These are phyloP conservation scores for Gisinianus flammeolus DNA, from an alignment of 2,888 invertebrate genomes.

Conservation along the genomic window DNA sequence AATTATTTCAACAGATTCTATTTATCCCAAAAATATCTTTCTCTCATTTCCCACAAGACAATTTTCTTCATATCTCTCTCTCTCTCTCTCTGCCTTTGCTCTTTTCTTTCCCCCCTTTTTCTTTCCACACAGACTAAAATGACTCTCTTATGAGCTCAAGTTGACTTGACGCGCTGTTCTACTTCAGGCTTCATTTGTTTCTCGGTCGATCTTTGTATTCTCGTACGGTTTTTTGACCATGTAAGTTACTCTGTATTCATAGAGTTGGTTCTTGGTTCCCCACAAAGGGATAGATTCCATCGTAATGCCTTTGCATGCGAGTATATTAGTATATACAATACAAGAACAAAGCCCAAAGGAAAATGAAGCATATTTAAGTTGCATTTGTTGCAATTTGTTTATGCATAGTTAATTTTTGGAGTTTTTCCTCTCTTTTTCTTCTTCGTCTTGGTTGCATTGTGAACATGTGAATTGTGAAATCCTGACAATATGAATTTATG, in stretches of 20 bases:
- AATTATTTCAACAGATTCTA: slow-evolving; percentile 26
- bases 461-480: too few species aligned
- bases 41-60: slow-evolving; percentile 12
- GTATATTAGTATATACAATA: too few species aligned
- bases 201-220: background rate
- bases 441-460: too few species aligned
- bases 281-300: background rate
- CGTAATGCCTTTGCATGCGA: too few species aligned
- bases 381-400: too few species aligned
- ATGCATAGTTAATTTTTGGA: too few species aligned
- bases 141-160: background rate
- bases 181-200: slow-evolving; percentile 15
- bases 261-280: background rate
- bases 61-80: background rate
- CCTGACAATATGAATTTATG: too few species aligned
- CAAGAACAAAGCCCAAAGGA: too few species aligned
- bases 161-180: background rate
- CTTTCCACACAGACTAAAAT: background rate
- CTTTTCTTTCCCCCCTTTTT: background rate
- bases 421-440: too few species aligned
- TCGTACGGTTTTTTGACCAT: background rate
- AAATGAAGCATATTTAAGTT: too few species aligned
- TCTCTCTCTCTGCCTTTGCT: background rate
- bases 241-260: background rate
- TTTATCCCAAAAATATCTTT: slow-evolving; percentile 26